Conservation (phyloP, 2,888 invertebrate species). For the Steinernema scapterisci region DNA sequence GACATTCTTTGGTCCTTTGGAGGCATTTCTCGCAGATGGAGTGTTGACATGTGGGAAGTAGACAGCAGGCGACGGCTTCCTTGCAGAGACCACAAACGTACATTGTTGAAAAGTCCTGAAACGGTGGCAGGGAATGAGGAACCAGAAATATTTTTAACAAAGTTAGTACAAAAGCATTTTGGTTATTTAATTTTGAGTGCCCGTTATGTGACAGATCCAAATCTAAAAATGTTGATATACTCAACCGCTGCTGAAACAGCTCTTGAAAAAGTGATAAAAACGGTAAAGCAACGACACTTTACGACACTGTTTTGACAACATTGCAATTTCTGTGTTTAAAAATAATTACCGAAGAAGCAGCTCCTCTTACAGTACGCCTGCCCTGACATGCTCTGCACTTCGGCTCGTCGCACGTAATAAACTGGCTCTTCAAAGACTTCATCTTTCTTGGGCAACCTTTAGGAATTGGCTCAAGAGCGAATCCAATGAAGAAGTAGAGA, state of each 20-base stretch:
- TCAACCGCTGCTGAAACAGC: too few relatives aligned
- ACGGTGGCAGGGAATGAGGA: background rate
- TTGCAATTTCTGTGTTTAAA: background rate
- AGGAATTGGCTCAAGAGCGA: slow-evolving; percentile 2
- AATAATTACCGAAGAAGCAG: background rate
- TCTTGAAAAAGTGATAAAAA: too few relatives aligned
- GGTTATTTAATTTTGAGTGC: too few relatives aligned
- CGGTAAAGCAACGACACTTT: too few relatives aligned
- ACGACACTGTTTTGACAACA: too few relatives aligned
- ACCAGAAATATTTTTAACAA: background rate
- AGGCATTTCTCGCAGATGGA: slow-evolving; percentile 4
- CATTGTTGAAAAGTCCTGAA: background rate
- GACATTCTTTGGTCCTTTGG: background rate
- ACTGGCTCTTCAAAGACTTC: slow-evolving; percentile 16
- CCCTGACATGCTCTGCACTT: background rate
- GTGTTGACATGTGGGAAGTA: background rate
- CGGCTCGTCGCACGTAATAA: background rate
- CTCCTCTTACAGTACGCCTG: background rate
- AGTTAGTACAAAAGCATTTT: background rate
- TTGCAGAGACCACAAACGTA: slow-evolving; percentile 15
- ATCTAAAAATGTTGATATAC: too few relatives aligned
- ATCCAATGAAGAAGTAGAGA: slow-evolving; percentile 7
- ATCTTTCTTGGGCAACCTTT: slow-evolving; percentile 21
- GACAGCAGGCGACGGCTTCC: background rate
- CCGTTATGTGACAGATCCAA: too few relatives aligned